Base-by-base conservation (phyloP, 2,888 invertebrate genomes). In the Lumbricus terrestris region DNA sequence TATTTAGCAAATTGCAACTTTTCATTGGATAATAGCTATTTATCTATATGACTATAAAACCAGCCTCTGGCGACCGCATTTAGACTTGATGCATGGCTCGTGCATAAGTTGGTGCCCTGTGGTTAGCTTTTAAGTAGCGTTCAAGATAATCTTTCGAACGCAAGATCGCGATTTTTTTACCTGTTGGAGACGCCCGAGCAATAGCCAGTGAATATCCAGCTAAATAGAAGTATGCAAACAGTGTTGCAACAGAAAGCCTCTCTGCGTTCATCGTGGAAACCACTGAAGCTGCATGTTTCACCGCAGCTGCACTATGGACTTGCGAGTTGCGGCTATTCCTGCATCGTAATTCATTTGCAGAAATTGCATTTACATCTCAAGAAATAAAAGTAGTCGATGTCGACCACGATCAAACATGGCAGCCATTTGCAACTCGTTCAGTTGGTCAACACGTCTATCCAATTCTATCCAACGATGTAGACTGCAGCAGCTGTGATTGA, bases 241-340 rank as follows among this genome's bases (percentile, higher is more conserved):
- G 69, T 69, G n/a, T 69, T 69, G 8, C n/a, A 69, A 29, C 69
- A 69, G 69, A 69, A 69, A 69, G n/a, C 8, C 69, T n/a, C 6
- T 69, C n/a, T 69, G n/a, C n/a, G n/a, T 69, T 69, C 69, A 69
- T 69, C 69, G n/a, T 69, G 69, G n/a, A 69, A 69, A 69, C n/a
- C n/a, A 69, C 5, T 16, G 6, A 69, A 69, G 69, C 69, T n/a
- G 8, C 69, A 69, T 69, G 69, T n/a, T 69, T 69, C 29, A 69
- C 69, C 29, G 69, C n/a, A 69, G 69, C 29, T 69, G n/a, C n/a
- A n/a, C 69, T 69, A 69, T 69, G 69, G n/a, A 69, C n/a, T 69
- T 69, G 29, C 29, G 8, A 69, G 13, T 69, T 8, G 11, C n/a
- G n/a, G n/a, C n/a, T 69, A 69, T 69, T 69, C 69, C 69, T 69